Percentiles rank a stretch among this genome's conserved stretches.
phyloP scores from a whole-genome alignment of 2,113 vertebrate species.

The Chrysochloris asiatica region DNA sequence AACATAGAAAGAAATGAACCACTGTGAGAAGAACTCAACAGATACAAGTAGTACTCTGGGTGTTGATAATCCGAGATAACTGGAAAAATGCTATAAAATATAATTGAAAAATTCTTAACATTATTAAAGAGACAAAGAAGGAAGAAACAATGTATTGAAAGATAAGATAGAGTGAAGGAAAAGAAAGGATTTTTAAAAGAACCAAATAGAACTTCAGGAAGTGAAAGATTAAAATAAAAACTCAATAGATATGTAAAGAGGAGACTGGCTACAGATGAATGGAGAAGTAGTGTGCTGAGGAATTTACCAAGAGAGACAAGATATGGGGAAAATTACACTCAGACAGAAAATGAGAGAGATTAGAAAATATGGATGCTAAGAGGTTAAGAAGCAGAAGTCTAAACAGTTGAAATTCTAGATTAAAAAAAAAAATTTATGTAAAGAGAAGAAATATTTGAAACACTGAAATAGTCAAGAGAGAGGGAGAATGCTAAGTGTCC shows the following conservation, averaged over 20 bases:
- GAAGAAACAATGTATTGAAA: not conserved
- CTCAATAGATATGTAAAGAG: not conserved
- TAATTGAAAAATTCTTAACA: not conserved
- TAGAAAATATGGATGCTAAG: not conserved
- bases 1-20: not conserved
- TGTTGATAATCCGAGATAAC: not conserved
- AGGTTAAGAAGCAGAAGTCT: not conserved
- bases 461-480: too few species aligned
- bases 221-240: not conserved
- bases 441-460: not conserved
- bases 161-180: not conserved
- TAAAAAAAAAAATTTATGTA: not conserved
- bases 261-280: not conserved
- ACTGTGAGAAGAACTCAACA: not conserved
- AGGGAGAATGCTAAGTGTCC: too few species aligned
- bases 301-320: not conserved
- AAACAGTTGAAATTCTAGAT: not conserved
- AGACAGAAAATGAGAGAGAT: not conserved
- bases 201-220: not conserved
- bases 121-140: not conserved
- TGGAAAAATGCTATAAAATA: not conserved
- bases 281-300: not conserved
- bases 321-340: not conserved
- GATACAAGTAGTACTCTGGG: not conserved
- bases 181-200: not conserved